Percentiles rank a stretch among this genome's conserved stretches.
phyloP scores from a whole-genome alignment of 2,888 invertebrate genomes.

The Ochlodes sylvanus region DNA sequence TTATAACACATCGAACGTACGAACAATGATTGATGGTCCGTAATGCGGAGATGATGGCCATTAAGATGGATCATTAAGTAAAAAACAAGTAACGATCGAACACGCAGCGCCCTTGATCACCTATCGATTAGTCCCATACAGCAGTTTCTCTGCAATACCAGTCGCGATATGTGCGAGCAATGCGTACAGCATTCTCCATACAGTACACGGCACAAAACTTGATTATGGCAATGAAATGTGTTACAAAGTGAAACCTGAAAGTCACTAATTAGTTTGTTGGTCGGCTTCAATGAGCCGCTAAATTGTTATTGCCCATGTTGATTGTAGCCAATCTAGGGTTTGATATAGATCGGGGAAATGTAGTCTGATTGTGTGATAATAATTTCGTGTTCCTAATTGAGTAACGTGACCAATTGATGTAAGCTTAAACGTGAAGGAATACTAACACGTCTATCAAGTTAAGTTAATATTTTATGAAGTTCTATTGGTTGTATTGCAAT shows the following conservation, averaged over 20 bases:
- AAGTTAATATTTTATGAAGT: not conserved
- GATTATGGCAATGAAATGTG: slow-evolving; percentile 19
- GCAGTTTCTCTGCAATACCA: slow-evolving; percentile 34
- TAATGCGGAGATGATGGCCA: slow-evolving; percentile 36
- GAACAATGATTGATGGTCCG: slow-evolving; percentile 32
- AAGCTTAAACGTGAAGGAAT: not conserved
- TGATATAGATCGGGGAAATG: not conserved
- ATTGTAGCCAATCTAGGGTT: not conserved
- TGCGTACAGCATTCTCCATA: slow-evolving; percentile 3
- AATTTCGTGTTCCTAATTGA: no score
- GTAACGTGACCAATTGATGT: not conserved
- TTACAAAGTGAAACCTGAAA: slow-evolving; percentile 21
- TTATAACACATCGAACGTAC: slow-evolving; percentile 15
- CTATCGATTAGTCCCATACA: slow-evolving; percentile 35
- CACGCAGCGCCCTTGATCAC: slow-evolving; percentile 35
- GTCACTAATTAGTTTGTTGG: slow-evolving; percentile 8
- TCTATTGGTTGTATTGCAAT: not conserved
- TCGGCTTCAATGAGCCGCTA: not conserved
- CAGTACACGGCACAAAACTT: slow-evolving; percentile 20
- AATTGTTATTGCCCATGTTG: slow-evolving; percentile 12
- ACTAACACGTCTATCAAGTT: not conserved
- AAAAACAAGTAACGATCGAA: slow-evolving; percentile 35
- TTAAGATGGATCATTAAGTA: slow-evolving; percentile 34
- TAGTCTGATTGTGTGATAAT: not conserved
- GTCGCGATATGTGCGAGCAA: not conserved